These are phyloP conservation scores for Pituophis catenifer DNA, from an alignment of 2,113 vertebrate species.

Conservation along the genomic window DNA sequence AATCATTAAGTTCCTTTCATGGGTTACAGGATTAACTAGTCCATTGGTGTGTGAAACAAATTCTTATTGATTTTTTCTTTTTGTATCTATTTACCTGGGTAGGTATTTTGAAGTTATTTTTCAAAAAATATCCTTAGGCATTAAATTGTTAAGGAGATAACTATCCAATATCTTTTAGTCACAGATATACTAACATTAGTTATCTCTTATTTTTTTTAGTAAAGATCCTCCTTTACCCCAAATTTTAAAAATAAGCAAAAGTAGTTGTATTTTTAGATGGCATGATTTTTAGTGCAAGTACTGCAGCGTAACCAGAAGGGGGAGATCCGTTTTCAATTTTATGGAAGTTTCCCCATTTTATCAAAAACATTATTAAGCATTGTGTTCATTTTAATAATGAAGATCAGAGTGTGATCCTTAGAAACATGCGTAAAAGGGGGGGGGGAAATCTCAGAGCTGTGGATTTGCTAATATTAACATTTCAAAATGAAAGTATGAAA, in stretches of 20 bases:
- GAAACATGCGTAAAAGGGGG: neutral
- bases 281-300: neutral
- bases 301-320: slow-evolving; percentile 58
- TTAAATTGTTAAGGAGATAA: neutral
- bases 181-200: neutral
- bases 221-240: neutral
- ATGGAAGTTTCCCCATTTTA: slow-evolving; percentile 2
- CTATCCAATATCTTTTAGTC: neutral
- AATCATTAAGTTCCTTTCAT: neutral
- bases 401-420: neutral
- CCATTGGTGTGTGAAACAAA: neutral
- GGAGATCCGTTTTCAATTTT: slow-evolving; percentile 50
- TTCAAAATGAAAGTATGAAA: neutral
- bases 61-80: neutral
- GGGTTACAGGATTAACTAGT: neutral
- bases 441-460: neutral
- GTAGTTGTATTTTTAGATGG: neutral
- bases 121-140: neutral
- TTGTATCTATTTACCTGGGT: neutral
- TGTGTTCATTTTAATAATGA: neutral
- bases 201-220: neutral
- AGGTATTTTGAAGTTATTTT: neutral
- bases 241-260: neutral
- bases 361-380: neutral
- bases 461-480: neutral